A percentile compares a stretch with the other conserved stretches of the same genome.
These are phyloP conservation scores for Harpalus rufipes DNA, from an alignment of 2,888 invertebrate species.

Conservation along the genomic window DNA sequence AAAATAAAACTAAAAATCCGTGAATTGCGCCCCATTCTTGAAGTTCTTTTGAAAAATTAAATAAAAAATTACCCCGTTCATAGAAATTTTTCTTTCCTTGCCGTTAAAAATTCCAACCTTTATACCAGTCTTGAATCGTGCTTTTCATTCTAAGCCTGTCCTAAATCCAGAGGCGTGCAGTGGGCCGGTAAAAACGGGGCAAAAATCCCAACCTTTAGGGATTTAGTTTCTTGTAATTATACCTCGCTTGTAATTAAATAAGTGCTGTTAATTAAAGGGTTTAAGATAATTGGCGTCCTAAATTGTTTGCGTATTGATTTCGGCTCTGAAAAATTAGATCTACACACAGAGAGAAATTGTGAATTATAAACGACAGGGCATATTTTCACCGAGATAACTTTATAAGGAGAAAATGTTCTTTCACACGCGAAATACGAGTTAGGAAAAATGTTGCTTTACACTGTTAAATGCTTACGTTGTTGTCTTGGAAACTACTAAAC, in stretches of 20 bases:
- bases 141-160: slow-evolving; percentile 1
- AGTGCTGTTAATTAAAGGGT: slow-evolving; percentile 31
- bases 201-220: neutral
- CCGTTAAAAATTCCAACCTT: neutral
- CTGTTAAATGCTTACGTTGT: neutral
- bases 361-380: neutral
- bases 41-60: slow-evolving; percentile 4
- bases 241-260: slow-evolving; percentile 20
- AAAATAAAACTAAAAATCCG: neutral
- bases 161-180: neutral
- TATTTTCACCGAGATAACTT: neutral
- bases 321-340: neutral
- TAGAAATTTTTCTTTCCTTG: slow-evolving; percentile 3
- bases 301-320: slow-evolving; percentile 24
- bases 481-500: neutral
- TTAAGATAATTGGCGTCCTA: slow-evolving; percentile 12
- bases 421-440: neutral
- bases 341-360: neutral
- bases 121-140: slow-evolving; percentile 1
- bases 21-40: neutral
- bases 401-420: neutral
- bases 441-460: neutral
- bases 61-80: slow-evolving; percentile 3
- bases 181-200: neutral
- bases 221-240: neutral